Conservation (phyloP, 2,113 vertebrate species). For the Anolis carolinensis region DNA sequence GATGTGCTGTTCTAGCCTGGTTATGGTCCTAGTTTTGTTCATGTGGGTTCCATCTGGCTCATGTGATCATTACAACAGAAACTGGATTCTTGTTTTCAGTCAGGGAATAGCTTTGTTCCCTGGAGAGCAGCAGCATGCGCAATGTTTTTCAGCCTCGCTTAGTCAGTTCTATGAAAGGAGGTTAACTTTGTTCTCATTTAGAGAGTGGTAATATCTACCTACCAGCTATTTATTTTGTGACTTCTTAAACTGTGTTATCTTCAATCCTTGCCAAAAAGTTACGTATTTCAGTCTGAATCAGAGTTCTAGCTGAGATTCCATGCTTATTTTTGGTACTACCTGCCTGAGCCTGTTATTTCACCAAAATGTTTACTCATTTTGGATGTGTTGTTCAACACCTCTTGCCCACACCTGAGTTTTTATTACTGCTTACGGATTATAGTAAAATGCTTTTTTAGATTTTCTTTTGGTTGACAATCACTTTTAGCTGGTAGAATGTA, state of each 20-base stretch:
- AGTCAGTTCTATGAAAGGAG: background rate
- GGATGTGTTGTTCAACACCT: background rate
- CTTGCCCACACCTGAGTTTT: background rate
- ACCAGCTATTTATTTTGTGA: background rate
- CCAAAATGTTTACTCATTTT: background rate
- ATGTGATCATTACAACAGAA: background rate
- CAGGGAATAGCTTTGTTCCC: background rate
- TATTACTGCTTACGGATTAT: constrained; percentile 4
- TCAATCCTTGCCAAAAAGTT: background rate
- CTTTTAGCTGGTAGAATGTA: background rate
- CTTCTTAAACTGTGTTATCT: background rate
- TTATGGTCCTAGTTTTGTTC: background rate
- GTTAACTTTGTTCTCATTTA: background rate
- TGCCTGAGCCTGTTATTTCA: background rate
- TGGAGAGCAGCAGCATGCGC: background rate
- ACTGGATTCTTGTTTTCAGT: background rate
- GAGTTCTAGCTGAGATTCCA: background rate
- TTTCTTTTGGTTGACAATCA: background rate
- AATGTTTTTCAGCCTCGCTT: background rate
- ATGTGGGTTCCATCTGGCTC: background rate
- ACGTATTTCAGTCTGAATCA: background rate
- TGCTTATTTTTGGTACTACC: background rate
- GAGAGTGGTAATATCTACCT: background rate
- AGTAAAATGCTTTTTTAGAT: constrained; percentile 7
- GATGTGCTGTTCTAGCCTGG: too few relatives aligned